These are phyloP conservation scores for Mechanitis mazaeus DNA, from an alignment of 2,888 invertebrate species.

Conservation along the genomic window DNA sequence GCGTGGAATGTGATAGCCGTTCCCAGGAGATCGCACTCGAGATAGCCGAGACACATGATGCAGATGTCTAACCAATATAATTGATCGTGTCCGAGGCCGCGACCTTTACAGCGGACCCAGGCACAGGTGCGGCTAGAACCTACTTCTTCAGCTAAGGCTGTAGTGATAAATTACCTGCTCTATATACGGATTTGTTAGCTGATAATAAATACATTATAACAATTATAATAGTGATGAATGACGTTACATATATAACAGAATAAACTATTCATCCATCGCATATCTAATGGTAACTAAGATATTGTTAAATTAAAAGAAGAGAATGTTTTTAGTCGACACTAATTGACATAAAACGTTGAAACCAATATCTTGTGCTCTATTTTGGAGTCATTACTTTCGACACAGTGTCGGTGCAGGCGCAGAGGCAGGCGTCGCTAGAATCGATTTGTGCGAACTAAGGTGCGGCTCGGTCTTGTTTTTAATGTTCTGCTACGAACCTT, in stretches of 20 bases:
- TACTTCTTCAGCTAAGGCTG: too few species aligned
- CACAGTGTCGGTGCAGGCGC: slow-evolving; percentile 8
- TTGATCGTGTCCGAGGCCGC: slow-evolving; percentile 17
- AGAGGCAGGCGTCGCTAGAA: slow-evolving; percentile 7
- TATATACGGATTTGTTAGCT: too few species aligned
- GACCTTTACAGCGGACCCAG: slow-evolving; percentile 6
- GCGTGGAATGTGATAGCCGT: slow-evolving; percentile 21
- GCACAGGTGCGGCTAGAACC: slow-evolving; percentile 6
- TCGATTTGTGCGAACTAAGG: slow-evolving; percentile 9
- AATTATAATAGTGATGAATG: too few species aligned
- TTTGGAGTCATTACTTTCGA: slow-evolving; percentile 10
- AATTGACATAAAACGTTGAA: too few species aligned
- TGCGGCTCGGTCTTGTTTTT: neutral
- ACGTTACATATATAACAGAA: too few species aligned
- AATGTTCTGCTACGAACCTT: slow-evolving; percentile 13
- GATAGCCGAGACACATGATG: slow-evolving; percentile 12
- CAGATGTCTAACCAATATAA: slow-evolving; percentile 10
- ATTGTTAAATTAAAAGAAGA: too few species aligned
- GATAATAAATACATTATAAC: too few species aligned
- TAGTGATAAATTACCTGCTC: too few species aligned
- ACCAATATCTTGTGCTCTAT: slow-evolving; percentile 5
- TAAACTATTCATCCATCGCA: too few species aligned
- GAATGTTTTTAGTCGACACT: too few species aligned
- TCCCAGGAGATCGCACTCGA: slow-evolving; percentile 16
- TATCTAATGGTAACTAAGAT: too few species aligned